A percentile compares a stretch with the other conserved stretches of the same genome.
phyloP scores from a whole-genome alignment of 1,140 invertebrate species.

The Nasonia giraulti region DNA sequence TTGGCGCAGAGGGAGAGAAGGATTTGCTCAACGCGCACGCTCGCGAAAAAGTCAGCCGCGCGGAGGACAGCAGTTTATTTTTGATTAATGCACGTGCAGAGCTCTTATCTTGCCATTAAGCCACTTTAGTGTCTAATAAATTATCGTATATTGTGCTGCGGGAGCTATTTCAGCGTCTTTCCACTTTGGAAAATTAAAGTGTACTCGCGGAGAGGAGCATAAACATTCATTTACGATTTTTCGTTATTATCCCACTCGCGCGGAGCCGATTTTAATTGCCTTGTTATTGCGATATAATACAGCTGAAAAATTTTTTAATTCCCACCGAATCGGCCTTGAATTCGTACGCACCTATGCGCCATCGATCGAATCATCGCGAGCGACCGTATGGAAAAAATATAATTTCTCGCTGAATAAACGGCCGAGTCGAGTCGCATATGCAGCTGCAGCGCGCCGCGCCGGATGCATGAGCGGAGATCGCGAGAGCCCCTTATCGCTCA shows the following conservation, averaged over 20 bases:
- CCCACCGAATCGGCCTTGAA: neutral
- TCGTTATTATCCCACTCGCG: neutral
- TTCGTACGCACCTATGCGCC: neutral
- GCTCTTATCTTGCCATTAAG: slow-evolving; percentile 6
- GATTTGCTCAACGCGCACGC: too few relatives aligned
- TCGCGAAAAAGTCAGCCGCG: neutral
- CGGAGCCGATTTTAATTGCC: too few relatives aligned
- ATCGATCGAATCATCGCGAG: neutral
- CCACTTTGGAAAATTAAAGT: neutral
- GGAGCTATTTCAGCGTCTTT: neutral
- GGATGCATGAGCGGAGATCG: neutral
- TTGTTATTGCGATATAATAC: too few relatives aligned
- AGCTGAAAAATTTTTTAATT: neutral
- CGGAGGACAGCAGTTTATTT: neutral
- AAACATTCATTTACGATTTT: neutral
- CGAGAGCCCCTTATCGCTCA: slow-evolving; percentile 19
- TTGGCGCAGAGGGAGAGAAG: too few relatives aligned
- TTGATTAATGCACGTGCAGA: slow-evolving; percentile 1
- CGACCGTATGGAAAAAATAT: neutral
- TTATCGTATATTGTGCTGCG: slow-evolving; percentile 8
- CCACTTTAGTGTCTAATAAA: slow-evolving; percentile 22
- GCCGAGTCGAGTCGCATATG: neutral
- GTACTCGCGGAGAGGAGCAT: neutral
- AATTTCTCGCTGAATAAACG: slow-evolving; percentile 1
- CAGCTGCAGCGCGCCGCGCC: neutral